A percentile compares a stretch with the other conserved stretches of the same genome.
Evolutionary conservation across 2,113 vertebrate species (phyloP).

Genomic region (Cyanoderma ruficeps): DNA sequence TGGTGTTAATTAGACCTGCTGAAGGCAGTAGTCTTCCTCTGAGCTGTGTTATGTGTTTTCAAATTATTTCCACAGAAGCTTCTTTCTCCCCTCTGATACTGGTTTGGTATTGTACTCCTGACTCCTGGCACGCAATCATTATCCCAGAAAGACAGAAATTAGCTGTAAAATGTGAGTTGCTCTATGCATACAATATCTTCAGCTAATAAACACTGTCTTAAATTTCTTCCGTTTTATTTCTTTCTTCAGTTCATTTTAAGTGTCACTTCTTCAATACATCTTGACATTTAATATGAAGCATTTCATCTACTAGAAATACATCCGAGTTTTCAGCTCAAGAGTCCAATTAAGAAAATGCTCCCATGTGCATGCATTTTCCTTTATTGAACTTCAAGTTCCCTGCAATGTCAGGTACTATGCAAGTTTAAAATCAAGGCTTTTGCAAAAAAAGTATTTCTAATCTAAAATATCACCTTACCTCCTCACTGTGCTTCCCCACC

Average conservation of each 20-base stretch:
- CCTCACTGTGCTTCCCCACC: not conserved
- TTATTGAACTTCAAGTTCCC: conserved; percentile 36
- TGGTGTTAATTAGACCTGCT: not conserved
- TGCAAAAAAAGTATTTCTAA: not conserved
- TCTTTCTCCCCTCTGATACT: not conserved
- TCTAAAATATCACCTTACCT: not conserved
- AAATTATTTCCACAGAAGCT: not conserved
- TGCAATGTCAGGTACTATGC: not conserved
- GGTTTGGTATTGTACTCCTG: not conserved
- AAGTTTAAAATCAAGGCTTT: conserved; percentile 14
- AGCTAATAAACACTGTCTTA: conserved; percentile 14
- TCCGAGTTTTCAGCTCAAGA: conserved; percentile 31
- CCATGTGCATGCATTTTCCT: not conserved
- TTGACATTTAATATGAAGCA: conserved; percentile 63
- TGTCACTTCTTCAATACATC: conserved; percentile 47
- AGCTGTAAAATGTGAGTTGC: not conserved
- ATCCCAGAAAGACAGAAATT: not conserved
- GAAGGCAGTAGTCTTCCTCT: not conserved
- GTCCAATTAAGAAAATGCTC: conserved; percentile 58
- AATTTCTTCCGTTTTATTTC: conserved; percentile 13
- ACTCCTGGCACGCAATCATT: not conserved
- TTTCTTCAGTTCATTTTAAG: conserved; percentile 46
- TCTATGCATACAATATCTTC: not conserved
- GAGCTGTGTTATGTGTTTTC: not conserved
- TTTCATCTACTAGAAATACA: conserved; percentile 50